These are phyloP conservation scores for Drosophila antonietae DNA, from an alignment of 2,888 invertebrate genomes.

Conservation along the genomic window DNA sequence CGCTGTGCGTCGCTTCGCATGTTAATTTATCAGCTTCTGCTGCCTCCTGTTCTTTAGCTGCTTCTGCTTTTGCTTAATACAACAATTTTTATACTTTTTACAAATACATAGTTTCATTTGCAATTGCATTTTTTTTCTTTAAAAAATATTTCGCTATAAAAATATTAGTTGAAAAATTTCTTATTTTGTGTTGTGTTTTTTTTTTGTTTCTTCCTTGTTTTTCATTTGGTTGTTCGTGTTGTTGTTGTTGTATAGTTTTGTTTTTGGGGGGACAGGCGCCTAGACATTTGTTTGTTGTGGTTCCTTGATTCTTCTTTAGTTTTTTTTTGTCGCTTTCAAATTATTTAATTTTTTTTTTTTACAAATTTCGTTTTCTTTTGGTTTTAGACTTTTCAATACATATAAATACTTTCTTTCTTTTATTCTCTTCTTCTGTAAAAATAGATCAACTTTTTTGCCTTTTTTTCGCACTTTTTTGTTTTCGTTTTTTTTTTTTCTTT, in stretches of 20 bases:
- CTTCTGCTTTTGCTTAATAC: constrained; percentile 36
- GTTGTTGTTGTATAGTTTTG: constrained; percentile 46
- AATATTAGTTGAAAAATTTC: constrained; percentile 77
- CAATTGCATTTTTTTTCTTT: constrained; percentile 43
- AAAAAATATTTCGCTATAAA: constrained; percentile 75
- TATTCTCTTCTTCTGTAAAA: constrained; percentile 75
- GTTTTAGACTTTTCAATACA: constrained; percentile 68
- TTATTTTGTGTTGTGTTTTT: too few species aligned
- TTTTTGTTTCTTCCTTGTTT: constrained; percentile 31
- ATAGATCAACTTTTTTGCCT: constrained; percentile 73
- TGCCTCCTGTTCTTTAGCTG: background rate
- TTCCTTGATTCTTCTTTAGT: constrained; percentile 59
- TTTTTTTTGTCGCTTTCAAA: constrained; percentile 38
- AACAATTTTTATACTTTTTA: constrained; percentile 53
- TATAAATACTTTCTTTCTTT: constrained; percentile 67
- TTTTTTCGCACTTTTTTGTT: constrained; percentile 57
- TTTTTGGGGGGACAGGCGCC: constrained; percentile 53
- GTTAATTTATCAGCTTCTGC: constrained; percentile 32
- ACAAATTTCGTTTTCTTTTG: constrained; percentile 51
- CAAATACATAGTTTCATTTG: constrained; percentile 49
- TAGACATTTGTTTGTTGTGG: constrained; percentile 64
- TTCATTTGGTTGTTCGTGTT: constrained; percentile 25
- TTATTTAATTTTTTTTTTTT: constrained; percentile 42
- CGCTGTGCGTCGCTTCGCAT: constrained; percentile 71
- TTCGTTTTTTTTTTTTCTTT: constrained; percentile 46